Percentiles rank a stretch among this genome's conserved stretches.
phyloP scores from a whole-genome alignment of 2,113 vertebrate genomes.

The Hassar affinis region DNA sequence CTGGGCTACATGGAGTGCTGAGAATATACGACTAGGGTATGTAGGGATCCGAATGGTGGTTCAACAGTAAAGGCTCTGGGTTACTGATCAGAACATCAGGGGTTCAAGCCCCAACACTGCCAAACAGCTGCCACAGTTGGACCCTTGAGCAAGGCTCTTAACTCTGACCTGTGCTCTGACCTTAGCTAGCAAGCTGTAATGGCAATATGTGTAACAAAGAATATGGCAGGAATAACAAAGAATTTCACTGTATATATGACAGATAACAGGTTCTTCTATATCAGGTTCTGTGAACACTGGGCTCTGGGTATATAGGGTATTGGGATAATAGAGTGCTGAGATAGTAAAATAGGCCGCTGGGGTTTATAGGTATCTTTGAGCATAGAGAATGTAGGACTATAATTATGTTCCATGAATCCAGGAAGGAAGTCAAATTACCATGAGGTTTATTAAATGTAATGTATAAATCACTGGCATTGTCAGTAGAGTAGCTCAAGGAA shows the following conservation, averaged over 20 bases:
- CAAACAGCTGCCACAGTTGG: no score
- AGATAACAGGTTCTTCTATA: no score
- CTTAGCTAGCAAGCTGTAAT: no score
- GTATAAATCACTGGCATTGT: neutral
- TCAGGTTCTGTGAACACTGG: neutral
- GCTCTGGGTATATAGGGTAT: neutral
- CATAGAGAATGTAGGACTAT: neutral
- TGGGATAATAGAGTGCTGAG: neutral
- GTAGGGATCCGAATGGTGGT: neutral
- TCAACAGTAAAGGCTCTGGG: no score
- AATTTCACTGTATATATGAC: no score
- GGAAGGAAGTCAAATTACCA: neutral
- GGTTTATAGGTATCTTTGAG: neutral
- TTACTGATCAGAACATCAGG: no score
- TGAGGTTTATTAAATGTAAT: neutral
- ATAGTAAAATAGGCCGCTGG: neutral
- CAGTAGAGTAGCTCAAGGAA: neutral
- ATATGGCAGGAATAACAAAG: no score
- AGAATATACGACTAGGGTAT: neutral
- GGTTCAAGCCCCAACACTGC: no score
- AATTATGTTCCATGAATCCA: neutral
- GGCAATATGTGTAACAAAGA: no score
- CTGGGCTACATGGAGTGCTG: no score
- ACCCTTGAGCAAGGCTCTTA: no score
- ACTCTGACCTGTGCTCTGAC: no score